phyloP scores from a whole-genome alignment of 2,113 vertebrate genomes.

The Parus major region DNA sequence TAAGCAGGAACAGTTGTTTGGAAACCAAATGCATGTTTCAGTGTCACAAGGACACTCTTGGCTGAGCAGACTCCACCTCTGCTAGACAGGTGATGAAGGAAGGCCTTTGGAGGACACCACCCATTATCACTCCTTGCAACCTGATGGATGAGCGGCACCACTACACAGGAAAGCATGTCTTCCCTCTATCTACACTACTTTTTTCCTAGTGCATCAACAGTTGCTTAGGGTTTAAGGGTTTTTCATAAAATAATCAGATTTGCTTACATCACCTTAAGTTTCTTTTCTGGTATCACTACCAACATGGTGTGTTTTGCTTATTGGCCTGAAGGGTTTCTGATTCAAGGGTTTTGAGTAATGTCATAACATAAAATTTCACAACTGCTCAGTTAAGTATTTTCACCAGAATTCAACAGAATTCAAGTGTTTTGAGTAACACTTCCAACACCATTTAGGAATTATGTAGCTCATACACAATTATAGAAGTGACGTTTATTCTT shows the following conservation, averaged over 20 bases:
- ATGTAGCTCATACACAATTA: neutral
- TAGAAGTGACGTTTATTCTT: neutral
- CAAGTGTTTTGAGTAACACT: neutral
- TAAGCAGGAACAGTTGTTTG: neutral
- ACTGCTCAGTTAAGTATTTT: neutral
- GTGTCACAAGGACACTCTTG: neutral
- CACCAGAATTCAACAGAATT: neutral
- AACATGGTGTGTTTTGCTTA: neutral
- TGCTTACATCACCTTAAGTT: neutral
- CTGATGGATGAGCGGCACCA: neutral
- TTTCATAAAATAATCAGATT: neutral
- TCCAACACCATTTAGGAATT: neutral
- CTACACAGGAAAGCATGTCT: neutral
- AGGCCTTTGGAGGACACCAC: neutral
- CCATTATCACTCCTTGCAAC: neutral
- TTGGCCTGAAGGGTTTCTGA: neutral
- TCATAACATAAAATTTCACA: neutral
- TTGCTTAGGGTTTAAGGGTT: neutral
- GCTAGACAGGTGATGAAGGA: neutral
- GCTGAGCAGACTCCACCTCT: neutral
- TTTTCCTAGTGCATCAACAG: neutral
- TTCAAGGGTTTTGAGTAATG: neutral
- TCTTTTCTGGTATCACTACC: neutral
- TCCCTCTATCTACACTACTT: neutral
- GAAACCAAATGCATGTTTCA: neutral